Base-by-base conservation (phyloP, 2,888 invertebrate genomes). In the Theodoxus fluviatilis region DNA sequence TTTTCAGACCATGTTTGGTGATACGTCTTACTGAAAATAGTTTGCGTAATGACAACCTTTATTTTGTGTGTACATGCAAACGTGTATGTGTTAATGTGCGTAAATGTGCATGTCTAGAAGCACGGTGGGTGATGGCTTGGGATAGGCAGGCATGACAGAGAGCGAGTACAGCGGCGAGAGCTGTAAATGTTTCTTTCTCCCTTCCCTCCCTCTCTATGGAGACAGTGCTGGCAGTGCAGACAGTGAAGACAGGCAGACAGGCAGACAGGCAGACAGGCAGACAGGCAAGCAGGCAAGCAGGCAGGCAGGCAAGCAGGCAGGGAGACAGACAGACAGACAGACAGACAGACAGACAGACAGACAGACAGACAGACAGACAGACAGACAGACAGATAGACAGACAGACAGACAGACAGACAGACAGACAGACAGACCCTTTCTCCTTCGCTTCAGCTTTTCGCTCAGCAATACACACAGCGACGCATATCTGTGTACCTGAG, bases 131-230 rank as follows among this genome's bases (percentile, higher is more conserved):
- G n/a, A n/a, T n/a, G n/a, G n/a, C n/a, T n/a, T n/a, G n/a, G n/a
- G n/a, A n/a, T n/a, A n/a, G n/a, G n/a, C n/a, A n/a, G n/a, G n/a
- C n/a, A n/a, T n/a, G n/a, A n/a, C n/a, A n/a, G n/a, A n/a, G n/a
- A n/a, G n/a, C n/a, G n/a, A n/a, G n/a, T n/a, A n/a, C n/a, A n/a
- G n/a, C n/a, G n/a, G n/a, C n/a, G n/a, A n/a, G 33, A 9, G 33
- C 37, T 37, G n/a, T 64, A 4, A n/a, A n/a, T 38, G 28, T 68
- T 43, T 25, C 15, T 25, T 7, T 68, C 64, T 38, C 52, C 25
- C 3, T 18, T 52, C 52, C 25, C 22, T 52, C 52, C 25, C 40
- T 69, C 71, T 70, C 47, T 73, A 7, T 6, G 47, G 25, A 31
- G 12, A 3, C 22, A 6, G 25, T 28, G 4, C 31, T 57, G 57